Conservation (phyloP, 2,113 vertebrate species). For the Cyprinodon tularosa region DNA sequence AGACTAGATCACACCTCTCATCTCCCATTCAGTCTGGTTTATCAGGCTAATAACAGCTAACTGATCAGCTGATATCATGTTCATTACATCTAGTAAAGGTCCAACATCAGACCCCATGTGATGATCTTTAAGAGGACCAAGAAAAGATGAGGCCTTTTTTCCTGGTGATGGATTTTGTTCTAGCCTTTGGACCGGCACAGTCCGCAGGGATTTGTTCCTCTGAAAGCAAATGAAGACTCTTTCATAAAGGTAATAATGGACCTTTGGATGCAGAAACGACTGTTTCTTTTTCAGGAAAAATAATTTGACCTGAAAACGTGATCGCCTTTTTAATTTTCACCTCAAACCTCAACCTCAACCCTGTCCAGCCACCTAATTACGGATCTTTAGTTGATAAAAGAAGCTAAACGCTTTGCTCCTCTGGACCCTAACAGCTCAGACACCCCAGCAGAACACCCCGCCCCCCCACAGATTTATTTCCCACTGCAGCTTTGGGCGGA, state of each 20-base stretch:
- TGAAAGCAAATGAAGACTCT: too few relatives aligned
- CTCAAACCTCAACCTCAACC: not conserved
- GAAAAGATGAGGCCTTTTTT: not conserved
- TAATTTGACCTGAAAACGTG: not conserved
- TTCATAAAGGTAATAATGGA: not conserved
- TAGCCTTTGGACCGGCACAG: not conserved
- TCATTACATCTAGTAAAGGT: too few relatives aligned
- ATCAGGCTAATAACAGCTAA: too few relatives aligned
- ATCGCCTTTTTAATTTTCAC: not conserved
- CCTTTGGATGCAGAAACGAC: not conserved
- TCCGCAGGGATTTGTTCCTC: not conserved
- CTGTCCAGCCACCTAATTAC: not conserved
- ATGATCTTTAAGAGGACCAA: not conserved
- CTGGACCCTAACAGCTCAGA: slow-evolving; percentile 2
- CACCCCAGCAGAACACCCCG: slow-evolving; percentile 1
- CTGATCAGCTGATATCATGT: too few relatives aligned
- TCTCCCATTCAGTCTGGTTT: too few relatives aligned
- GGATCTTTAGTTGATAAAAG: not conserved
- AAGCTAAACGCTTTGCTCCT: slow-evolving; percentile 1
- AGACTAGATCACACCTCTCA: too few relatives aligned
- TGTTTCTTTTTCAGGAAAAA: not conserved
- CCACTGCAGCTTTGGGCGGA: slow-evolving; percentile 52
- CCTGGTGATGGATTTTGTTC: not conserved
- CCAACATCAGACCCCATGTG: not conserved
- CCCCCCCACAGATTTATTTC: slow-evolving; percentile 69